Percentiles rank a stretch among this genome's conserved stretches.
phyloP scores from a whole-genome alignment of 2,888 invertebrate species.

The Gandaritis pyraliata region DNA sequence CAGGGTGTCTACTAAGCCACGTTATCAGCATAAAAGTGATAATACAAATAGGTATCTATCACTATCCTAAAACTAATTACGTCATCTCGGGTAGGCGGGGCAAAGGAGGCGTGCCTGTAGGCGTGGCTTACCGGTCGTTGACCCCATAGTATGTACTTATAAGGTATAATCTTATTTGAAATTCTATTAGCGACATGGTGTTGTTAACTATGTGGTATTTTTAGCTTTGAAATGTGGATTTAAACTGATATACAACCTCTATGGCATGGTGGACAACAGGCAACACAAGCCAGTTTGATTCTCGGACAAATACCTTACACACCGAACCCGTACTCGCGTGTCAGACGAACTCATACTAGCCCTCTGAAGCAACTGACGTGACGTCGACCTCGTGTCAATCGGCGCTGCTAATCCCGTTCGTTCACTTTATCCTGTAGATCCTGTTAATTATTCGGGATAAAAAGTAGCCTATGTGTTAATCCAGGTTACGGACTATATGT shows the following conservation, averaged over 20 bases:
- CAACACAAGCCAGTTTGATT: neutral
- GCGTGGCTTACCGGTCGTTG: conserved; percentile 71
- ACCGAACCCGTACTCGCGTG: too few species aligned
- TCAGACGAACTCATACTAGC: too few species aligned
- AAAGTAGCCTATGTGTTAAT: too few species aligned
- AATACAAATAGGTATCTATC: neutral
- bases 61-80: conserved; percentile 38
- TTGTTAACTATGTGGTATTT: conserved; percentile 35
- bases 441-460: too few species aligned
- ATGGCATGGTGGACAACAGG: neutral
- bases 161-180: conserved; percentile 67
- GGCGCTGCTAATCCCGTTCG: too few species aligned
- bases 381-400: too few species aligned
- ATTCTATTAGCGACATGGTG: conserved; percentile 62
- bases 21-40: too few species aligned
- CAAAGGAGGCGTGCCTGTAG: conserved; percentile 62
- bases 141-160: conserved; percentile 49
- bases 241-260: neutral
- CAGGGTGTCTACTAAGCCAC: too few species aligned
- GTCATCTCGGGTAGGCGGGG: conserved; percentile 66
- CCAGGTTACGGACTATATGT: too few species aligned
- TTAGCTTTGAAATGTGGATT: conserved; percentile 28
- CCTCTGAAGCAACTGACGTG: too few species aligned
- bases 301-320: too few species aligned
- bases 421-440: too few species aligned